Percentiles rank a stretch among this genome's conserved stretches.
These are phyloP conservation scores for Edolisoma coerulescens DNA, from an alignment of 2,113 vertebrate species.

Conservation along the genomic window DNA sequence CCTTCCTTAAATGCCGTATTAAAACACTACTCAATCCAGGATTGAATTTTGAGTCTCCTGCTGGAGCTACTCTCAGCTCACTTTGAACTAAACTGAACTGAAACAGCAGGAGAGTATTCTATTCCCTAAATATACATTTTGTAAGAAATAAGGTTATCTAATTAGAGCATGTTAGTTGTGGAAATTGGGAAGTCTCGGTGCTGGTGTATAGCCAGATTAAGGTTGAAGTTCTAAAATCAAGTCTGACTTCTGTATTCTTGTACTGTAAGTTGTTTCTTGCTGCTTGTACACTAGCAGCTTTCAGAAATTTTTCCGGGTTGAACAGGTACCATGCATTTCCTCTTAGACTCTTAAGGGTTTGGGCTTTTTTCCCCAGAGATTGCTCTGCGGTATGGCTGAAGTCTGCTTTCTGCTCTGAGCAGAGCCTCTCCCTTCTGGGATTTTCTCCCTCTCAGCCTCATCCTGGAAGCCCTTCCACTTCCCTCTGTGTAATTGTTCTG, in stretches of 20 bases:
- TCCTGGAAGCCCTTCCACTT: background rate
- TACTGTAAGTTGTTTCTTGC: background rate
- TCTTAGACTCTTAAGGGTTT: background rate
- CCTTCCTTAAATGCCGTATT: background rate
- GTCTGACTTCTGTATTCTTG: background rate
- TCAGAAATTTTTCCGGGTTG: background rate
- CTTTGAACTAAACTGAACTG: background rate
- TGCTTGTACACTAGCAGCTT: background rate
- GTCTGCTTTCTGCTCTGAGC: background rate
- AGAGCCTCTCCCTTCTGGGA: background rate
- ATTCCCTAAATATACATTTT: background rate
- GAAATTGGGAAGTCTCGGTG: background rate
- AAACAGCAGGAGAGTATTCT: background rate
- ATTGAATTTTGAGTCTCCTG: background rate
- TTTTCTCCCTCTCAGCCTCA: background rate
- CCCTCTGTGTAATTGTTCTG: background rate
- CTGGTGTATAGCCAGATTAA: background rate
- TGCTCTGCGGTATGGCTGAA: background rate
- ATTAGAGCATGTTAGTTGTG: background rate
- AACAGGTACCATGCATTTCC: background rate
- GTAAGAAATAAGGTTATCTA: background rate
- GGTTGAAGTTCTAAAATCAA: background rate
- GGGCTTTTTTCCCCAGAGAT: background rate
- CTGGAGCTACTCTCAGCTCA: background rate
- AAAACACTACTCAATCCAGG: background rate